These are phyloP conservation scores for Glossosoma conforme DNA, from an alignment of 1,140 invertebrate species.

Conservation along the genomic window DNA sequence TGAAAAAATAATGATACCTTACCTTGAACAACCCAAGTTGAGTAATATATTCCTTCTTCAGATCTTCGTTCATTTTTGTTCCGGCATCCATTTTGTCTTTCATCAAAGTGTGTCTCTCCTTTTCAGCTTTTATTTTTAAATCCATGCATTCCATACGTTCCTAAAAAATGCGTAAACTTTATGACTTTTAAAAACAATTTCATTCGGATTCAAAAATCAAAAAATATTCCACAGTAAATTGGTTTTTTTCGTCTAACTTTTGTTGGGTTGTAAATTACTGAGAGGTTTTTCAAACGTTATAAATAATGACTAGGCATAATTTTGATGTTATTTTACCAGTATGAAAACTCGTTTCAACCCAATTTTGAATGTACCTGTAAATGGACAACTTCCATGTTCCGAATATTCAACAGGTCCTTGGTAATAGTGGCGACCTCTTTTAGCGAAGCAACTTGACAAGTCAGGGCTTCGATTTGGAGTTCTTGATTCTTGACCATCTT, in stretches of 20 bases:
- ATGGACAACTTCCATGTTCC: constrained; percentile 71
- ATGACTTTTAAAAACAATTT: neutral
- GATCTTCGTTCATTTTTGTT: constrained; percentile 62
- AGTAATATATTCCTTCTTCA: constrained; percentile 69
- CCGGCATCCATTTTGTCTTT: constrained; percentile 64
- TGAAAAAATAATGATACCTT: too few relatives aligned
- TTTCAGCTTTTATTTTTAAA: constrained; percentile 61
- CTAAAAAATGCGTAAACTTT: constrained; percentile 35
- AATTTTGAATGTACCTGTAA: constrained; percentile 58
- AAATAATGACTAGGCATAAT: too few relatives aligned
- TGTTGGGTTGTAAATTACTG: too few relatives aligned
- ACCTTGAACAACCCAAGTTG: constrained; percentile 66
- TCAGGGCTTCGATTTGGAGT: constrained; percentile 64
- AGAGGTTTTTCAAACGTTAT: too few relatives aligned
- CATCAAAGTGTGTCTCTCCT: constrained; percentile 61
- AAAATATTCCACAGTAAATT: too few relatives aligned
- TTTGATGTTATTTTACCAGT: too few relatives aligned
- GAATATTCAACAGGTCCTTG: constrained; percentile 69
- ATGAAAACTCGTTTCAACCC: too few relatives aligned
- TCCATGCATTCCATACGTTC: constrained; percentile 66
- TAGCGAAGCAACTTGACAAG: constrained; percentile 63
- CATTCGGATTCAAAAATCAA: too few relatives aligned
- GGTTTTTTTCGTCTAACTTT: too few relatives aligned
- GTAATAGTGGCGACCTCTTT: constrained; percentile 74
- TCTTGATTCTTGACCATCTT: constrained; percentile 70